A percentile compares a stretch with the other conserved stretches of the same genome.
Conservation (phyloP, 2,888 invertebrate species). For the Girardia tigrina region DNA sequence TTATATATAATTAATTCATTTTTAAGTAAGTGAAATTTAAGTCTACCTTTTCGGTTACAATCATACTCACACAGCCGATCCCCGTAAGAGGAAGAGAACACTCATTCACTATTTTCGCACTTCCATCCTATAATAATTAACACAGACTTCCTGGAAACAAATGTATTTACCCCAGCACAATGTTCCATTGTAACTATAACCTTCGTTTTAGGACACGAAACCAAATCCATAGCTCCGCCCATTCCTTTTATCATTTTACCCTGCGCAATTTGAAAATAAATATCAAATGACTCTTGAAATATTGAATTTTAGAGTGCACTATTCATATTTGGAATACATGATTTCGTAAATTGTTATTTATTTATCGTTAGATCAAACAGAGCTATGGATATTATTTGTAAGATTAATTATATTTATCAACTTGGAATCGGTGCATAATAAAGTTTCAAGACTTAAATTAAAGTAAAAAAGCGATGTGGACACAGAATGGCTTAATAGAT, state of each 20-base stretch:
- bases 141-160: not conserved
- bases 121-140: slow-evolving; percentile 56
- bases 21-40: not conserved
- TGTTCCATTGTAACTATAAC: slow-evolving; percentile 97
- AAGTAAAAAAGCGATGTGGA: too few species aligned
- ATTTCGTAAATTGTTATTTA: too few species aligned
- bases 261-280: too few species aligned
- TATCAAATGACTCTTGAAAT: too few species aligned
- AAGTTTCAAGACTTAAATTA: too few species aligned
- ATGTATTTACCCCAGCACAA: slow-evolving; percentile 58
- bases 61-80: slow-evolving; percentile 76
- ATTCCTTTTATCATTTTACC: slow-evolving; percentile 94
- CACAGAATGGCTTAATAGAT: too few species aligned
- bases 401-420: too few species aligned
- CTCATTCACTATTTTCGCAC: slow-evolving; percentile 73
- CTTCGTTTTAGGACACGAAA: slow-evolving; percentile 64
- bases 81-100: slow-evolving; percentile 86
- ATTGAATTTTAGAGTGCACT: too few species aligned
- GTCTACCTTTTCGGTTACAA: slow-evolving; percentile 81
- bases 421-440: too few species aligned
- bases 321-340: too few species aligned
- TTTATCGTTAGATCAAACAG: too few species aligned
- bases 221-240: slow-evolving; percentile 99
- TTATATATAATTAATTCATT: slow-evolving; percentile 41
- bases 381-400: too few species aligned